phyloP scores from a whole-genome alignment of 2,113 vertebrate species.

The Tyto alba region DNA sequence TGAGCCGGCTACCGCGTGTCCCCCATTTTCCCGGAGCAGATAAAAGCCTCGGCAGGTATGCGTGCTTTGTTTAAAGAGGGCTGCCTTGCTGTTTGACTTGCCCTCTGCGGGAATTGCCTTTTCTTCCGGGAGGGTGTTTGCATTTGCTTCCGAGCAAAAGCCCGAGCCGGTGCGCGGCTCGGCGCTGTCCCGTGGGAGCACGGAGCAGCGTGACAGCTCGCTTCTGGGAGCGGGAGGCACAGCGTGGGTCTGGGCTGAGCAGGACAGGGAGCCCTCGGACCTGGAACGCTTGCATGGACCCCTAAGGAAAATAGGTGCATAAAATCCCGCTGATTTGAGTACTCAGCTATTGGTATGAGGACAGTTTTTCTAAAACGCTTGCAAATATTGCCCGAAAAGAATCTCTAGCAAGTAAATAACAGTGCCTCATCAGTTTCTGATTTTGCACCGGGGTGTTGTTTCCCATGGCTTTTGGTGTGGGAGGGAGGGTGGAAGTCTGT shows the following conservation, averaged over 20 bases:
- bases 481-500: neutral
- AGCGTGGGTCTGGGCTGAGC: neutral
- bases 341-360: accelerated
- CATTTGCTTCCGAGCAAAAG: neutral
- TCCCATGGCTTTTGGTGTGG: neutral
- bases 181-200: neutral
- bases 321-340: accelerated
- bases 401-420: too few relatives aligned
- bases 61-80: neutral
- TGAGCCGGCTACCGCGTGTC: accelerated
- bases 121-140: neutral
- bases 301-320: accelerated
- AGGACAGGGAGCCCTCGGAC: accelerated
- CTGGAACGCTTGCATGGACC: accelerated
- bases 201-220: neutral
- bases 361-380: neutral
- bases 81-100: neutral
- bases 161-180: too few relatives aligned
- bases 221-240: neutral
- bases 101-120: accelerated
- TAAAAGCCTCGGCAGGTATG: neutral
- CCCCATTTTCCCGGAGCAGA: neutral
- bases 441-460: neutral
- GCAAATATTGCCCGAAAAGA: accelerated
- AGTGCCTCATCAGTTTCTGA: neutral